Conservation (phyloP, 2,888 invertebrate species). For the Tyria jacobaeae region DNA sequence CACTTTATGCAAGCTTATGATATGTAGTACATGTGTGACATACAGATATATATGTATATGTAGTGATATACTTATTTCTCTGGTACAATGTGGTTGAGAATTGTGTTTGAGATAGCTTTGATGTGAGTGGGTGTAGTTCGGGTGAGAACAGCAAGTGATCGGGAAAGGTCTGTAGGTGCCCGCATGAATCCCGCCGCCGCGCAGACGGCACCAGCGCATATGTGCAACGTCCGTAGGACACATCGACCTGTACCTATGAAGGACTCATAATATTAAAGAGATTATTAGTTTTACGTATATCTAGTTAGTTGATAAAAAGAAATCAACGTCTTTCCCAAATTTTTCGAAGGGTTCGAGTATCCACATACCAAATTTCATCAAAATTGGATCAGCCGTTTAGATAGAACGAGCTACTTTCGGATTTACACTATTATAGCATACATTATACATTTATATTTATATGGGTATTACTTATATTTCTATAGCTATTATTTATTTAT, state of each 20-base stretch:
- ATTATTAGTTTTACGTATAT: too few relatives aligned
- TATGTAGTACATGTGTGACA: too few relatives aligned
- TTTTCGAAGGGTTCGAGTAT: too few relatives aligned
- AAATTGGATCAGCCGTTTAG: too few relatives aligned
- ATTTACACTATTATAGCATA: too few relatives aligned
- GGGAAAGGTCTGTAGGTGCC: conserved; percentile 27
- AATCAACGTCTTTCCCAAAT: not conserved
- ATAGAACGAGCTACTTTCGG: too few relatives aligned
- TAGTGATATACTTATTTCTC: conserved; percentile 7
- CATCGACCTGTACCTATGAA: conserved; percentile 5
- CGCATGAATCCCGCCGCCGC: conserved; percentile 43
- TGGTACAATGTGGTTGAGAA: conserved; percentile 43
- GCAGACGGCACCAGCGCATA: conserved; percentile 63
- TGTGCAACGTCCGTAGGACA: conserved; percentile 53
- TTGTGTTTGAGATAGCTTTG: conserved; percentile 50
- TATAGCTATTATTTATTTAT: too few relatives aligned
- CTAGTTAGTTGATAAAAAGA: not conserved
- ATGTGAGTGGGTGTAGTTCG: conserved; percentile 50
- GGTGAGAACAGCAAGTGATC: conserved; percentile 47
- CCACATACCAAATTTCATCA: too few relatives aligned
- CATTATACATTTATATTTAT: too few relatives aligned
- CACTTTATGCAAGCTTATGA: too few relatives aligned
- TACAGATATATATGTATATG: too few relatives aligned
- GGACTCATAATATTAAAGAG: not conserved
- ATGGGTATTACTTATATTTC: too few relatives aligned